These are phyloP conservation scores for Drosophila peninsularis DNA, from an alignment of 2,888 invertebrate species.

Conservation along the genomic window DNA sequence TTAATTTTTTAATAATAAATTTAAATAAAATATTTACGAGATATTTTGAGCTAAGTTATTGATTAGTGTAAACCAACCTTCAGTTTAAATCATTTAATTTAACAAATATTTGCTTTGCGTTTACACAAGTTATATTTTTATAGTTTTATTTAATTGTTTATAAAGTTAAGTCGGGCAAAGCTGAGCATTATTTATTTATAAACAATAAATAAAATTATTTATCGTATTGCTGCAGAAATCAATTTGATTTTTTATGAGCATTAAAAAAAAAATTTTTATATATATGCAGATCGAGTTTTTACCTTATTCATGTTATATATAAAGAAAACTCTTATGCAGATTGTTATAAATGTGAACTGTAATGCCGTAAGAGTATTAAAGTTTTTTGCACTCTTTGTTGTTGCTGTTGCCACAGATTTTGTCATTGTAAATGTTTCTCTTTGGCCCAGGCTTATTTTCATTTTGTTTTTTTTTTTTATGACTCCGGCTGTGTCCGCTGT, in stretches of 20 bases:
- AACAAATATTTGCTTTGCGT: too few relatives aligned
- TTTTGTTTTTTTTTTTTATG: background rate
- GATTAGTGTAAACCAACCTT: too few relatives aligned
- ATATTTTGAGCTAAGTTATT: too few relatives aligned
- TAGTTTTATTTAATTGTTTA: too few relatives aligned
- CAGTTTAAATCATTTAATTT: too few relatives aligned
- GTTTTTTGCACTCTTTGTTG: background rate
- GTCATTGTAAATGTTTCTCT: background rate
- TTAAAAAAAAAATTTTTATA: background rate
- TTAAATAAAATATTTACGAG: too few relatives aligned
- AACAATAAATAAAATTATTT: background rate
- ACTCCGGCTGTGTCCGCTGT: background rate
- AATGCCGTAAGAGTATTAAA: background rate
- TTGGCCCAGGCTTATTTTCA: background rate
- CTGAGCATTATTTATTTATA: too few relatives aligned
- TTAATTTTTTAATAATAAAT: too few relatives aligned
- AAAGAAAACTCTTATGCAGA: background rate
- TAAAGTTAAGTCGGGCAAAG: too few relatives aligned
- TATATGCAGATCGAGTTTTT: background rate
- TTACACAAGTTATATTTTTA: too few relatives aligned
- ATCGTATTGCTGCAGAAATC: background rate
- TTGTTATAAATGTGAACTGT: background rate
- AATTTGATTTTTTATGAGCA: background rate
- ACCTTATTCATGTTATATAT: background rate
- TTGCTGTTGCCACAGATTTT: background rate